Base-by-base conservation (phyloP, 1,140 invertebrate genomes). In the Dryas iulia region DNA sequence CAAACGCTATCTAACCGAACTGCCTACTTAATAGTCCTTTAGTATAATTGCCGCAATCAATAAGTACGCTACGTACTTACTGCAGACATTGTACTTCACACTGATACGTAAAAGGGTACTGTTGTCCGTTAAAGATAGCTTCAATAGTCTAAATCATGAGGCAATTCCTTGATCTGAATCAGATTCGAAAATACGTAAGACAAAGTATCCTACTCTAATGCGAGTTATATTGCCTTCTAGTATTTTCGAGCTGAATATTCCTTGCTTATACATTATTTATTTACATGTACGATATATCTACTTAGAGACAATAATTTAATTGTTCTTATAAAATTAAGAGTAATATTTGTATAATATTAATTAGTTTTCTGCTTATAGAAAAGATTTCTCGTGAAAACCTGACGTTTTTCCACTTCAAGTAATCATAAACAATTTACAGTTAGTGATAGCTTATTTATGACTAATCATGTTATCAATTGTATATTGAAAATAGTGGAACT, bases 1-100 rank as follows among this genome's bases (percentile, higher is more conserved):
- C 66, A 74, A 74, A 65, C 69, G 69, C 69, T 71, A 72, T 74
- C 73, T 68, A 71, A 64, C 69, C 61, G 54, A 74, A 74, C 69
- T 74, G 72, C 72, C 78, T 84, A 81, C 76, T 79, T 82, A 86
- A 84, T 84, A 79, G 82, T 68, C 81, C 73, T 83, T 82, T 76
- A 74, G 73, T 77, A 76, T 81, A 82, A 82, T 83, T 83, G 83
- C 59, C 54, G 73, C 71, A 69, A 77, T 83, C 80, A 79, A 81
- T 79, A 76, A 78, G 62, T 68, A 69, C 61, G 61, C n/a, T 53
- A 74, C 59, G 25, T 61, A 61, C 39, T 7, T 47, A 56, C 47
- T 62, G 26, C 14, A 33, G 25, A 62, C 60, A 54, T 30, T 54
- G 60, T 62, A 62, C 47, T 62, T 57, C 23, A 57, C 62, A 26